These are phyloP conservation scores for Protophormia terraenovae DNA, from an alignment of 2,888 invertebrate genomes.

Conservation along the genomic window DNA sequence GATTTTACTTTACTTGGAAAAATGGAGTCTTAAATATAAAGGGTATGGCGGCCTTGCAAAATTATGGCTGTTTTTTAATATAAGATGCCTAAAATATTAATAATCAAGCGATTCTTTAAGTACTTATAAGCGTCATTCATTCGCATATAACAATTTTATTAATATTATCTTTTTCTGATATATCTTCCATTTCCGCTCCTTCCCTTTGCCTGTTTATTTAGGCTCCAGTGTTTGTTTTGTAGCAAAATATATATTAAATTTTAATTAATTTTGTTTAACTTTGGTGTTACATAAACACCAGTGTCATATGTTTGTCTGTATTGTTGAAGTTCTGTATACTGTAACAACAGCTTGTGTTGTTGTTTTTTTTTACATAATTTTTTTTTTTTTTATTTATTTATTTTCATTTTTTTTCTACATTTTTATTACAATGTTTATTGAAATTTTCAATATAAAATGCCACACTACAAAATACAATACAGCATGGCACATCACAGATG, in stretches of 20 bases:
- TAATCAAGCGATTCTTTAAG: too few relatives aligned
- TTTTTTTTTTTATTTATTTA: not conserved
- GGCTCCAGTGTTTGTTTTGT: slow-evolving; percentile 1
- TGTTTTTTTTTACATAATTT: not conserved
- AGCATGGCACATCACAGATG: slow-evolving; percentile 10
- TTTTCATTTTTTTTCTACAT: not conserved
- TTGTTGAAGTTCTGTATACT: not conserved
- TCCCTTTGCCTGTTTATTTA: not conserved
- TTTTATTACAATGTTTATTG: slow-evolving; percentile 47
- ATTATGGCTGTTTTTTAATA: too few relatives aligned
- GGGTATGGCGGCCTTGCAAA: too few relatives aligned
- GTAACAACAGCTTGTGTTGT: not conserved
- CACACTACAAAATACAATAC: not conserved
- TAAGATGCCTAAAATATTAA: too few relatives aligned
- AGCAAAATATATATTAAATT: slow-evolving; percentile 23
- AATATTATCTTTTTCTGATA: too few relatives aligned
- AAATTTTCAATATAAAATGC: slow-evolving; percentile 21
- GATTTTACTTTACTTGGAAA: too few relatives aligned
- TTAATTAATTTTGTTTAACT: slow-evolving; percentile 49
- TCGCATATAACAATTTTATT: too few relatives aligned
- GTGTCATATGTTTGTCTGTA: not conserved
- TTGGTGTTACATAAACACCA: slow-evolving; percentile 9
- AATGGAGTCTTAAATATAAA: too few relatives aligned
- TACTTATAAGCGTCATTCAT: too few relatives aligned
- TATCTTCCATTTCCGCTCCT: too few relatives aligned